Evolutionary conservation across 2,888 invertebrate genomes (phyloP), one percentile per base, ranked within the genome.

Genomic region (Mycogona germanica): DNA sequence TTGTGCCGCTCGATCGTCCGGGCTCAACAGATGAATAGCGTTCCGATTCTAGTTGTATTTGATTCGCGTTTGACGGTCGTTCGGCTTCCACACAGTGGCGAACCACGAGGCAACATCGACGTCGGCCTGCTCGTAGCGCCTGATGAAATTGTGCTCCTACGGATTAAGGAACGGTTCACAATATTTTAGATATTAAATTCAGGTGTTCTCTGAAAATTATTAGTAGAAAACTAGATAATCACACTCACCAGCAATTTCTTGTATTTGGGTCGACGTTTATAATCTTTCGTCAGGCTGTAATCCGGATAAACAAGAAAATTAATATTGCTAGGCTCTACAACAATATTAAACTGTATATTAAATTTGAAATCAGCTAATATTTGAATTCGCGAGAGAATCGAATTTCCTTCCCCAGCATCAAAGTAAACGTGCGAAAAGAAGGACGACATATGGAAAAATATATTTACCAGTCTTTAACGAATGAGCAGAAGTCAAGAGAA

Each of bases 251-350:
- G 76, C 14, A 96, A 78, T 69, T 87, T 84, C 60, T 80, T 84
- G 75, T 96, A 96, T 72, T 96, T 96, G 58, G 96, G 96, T 64
- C 96, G 80, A 65, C 85, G 79, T 68, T 83, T 80, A 72, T 88
- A 89, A 76, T 96, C 87, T 75, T 96, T 96, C 62, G 84, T 89
- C 69, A 96, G 78, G 76, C 91, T 89, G 14, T 37, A 2, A 29
- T 29, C 17, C n/a, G n/a, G 5, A 44, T 21, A 44, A 3, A 7
- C 44, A 9, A 19, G 21, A 23, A 44, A 44, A 9, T 7, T 5
- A 2, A 3, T 3, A 21, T 5, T 21, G 19, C 6, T 6, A 6
- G 6, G 17, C 2, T 38, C 38, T 2, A 38, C 38, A 38, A 38
- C 2, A 38, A 17, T 17, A 4, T n/a, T 4, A 19, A 38, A 4